phyloP scores from a whole-genome alignment of 2,888 invertebrate genomes.

The Drosophila dives region DNA sequence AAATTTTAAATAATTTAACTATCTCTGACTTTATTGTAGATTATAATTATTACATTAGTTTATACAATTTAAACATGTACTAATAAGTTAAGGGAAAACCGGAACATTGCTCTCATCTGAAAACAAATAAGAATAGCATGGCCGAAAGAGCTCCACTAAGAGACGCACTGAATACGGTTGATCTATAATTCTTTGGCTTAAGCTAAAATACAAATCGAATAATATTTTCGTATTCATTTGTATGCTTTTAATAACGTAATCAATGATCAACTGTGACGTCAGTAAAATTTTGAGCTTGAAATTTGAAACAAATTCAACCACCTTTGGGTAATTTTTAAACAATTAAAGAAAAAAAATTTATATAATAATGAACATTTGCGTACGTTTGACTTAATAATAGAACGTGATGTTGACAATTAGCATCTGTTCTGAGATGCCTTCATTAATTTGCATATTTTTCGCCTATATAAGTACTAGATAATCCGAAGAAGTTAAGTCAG shows the following conservation, averaged over 20 bases:
- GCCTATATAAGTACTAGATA: constrained; percentile 12
- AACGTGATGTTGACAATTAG: constrained; percentile 5
- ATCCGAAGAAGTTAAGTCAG: background rate
- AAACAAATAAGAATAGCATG: no score
- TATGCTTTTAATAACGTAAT: background rate
- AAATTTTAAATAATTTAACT: background rate
- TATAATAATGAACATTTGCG: no score
- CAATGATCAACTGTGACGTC: background rate
- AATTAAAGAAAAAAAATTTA: no score
- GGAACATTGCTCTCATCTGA: no score
- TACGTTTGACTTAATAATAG: constrained; percentile 2
- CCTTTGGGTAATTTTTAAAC: background rate
- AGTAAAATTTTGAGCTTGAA: background rate
- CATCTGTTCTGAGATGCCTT: constrained; percentile 25
- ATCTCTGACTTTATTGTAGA: background rate
- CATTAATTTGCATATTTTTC: background rate
- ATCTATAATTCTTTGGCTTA: background rate
- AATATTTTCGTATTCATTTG: constrained; percentile 8
- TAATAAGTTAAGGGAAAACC: background rate
- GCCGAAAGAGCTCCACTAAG: no score
- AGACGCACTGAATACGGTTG: no score
- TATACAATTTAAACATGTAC: background rate
- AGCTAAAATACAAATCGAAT: constrained; percentile 14
- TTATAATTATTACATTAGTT: background rate
- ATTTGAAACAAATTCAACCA: background rate